A percentile compares a stretch with the other conserved stretches of the same genome.
Conservation (phyloP, 2,113 vertebrate species). For the Trematomus loennbergii region DNA sequence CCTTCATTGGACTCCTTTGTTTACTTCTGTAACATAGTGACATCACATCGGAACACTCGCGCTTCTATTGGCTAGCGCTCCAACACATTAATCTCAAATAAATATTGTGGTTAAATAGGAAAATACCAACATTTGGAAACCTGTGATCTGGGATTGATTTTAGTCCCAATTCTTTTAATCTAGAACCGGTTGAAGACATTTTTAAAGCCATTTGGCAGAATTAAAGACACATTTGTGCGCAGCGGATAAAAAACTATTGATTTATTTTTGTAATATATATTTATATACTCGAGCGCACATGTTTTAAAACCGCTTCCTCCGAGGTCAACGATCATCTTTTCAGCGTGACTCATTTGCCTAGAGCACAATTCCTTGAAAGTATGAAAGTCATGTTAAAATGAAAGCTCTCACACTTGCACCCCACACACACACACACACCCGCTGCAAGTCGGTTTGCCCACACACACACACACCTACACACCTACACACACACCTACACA, state of each 20-base stretch:
- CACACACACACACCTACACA: slow-evolving; percentile 33
- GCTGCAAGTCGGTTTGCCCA: slow-evolving; percentile 38
- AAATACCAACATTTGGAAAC: neutral
- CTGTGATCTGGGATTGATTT: neutral
- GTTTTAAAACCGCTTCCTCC: slow-evolving; percentile 46
- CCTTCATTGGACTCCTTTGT: no score
- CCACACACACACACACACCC: slow-evolving; percentile 51
- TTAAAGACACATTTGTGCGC: slow-evolving; percentile 33
- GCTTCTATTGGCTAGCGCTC: no score
- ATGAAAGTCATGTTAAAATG: slow-evolving; percentile 63
- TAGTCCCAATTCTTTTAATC: neutral
- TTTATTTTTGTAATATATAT: slow-evolving; percentile 25
- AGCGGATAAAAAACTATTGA: slow-evolving; percentile 3
- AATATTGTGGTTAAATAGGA: neutral
- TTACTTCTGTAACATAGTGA: no score
- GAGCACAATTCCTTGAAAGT: slow-evolving; percentile 75
- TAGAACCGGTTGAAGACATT: neutral
- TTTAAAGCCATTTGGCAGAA: slow-evolving; percentile 17
- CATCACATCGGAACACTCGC: no score
- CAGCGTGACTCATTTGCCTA: slow-evolving; percentile 67
- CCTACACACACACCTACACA: slow-evolving; percentile 33
- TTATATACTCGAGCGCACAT: slow-evolving; percentile 38
- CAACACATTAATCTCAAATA: no score
- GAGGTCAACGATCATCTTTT: slow-evolving; percentile 59
- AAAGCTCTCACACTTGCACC: slow-evolving; percentile 41